Evolutionary conservation across 2,797 vertebrate genomes (phyloP).

Genomic region (Acanthopagrus latus): DNA sequence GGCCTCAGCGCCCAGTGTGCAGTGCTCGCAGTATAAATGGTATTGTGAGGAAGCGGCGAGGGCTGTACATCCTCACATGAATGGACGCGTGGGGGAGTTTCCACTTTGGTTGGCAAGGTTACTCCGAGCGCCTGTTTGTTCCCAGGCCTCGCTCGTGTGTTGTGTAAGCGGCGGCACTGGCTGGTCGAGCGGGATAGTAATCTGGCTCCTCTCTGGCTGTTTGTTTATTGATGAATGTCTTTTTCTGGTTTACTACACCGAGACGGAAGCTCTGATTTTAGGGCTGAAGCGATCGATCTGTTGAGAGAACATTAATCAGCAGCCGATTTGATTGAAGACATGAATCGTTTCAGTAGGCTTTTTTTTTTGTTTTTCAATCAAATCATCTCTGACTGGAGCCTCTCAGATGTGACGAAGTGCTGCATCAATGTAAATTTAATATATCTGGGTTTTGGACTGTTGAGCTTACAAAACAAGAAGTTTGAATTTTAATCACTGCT

Average conservation of each 20-base stretch:
- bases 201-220: neutral
- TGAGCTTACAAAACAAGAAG: neutral
- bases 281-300: neutral
- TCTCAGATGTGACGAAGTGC: neutral
- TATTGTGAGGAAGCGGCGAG: constrained; percentile 63
- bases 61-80: constrained; percentile 71
- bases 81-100: constrained; percentile 70
- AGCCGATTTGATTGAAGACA: neutral
- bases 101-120: constrained; percentile 69
- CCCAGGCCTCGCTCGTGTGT: constrained; percentile 53
- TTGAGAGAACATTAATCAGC: neutral
- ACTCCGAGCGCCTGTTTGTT: constrained; percentile 61
- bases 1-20: constrained; percentile 60
- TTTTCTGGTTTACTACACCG: neutral
- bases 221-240: constrained; percentile 7
- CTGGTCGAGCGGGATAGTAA: constrained; percentile 10
- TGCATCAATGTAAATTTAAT: neutral
- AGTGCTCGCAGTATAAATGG: constrained; percentile 38
- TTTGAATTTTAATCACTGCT: neutral
- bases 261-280: neutral
- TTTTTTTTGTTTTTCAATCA: neutral
- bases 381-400: neutral
- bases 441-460: neutral
- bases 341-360: neutral
- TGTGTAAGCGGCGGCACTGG: constrained; percentile 52